A percentile compares a stretch with the other conserved stretches of the same genome.
Conservation (phyloP, 2,797 vertebrate species). For the Glossophaga mutica region DNA sequence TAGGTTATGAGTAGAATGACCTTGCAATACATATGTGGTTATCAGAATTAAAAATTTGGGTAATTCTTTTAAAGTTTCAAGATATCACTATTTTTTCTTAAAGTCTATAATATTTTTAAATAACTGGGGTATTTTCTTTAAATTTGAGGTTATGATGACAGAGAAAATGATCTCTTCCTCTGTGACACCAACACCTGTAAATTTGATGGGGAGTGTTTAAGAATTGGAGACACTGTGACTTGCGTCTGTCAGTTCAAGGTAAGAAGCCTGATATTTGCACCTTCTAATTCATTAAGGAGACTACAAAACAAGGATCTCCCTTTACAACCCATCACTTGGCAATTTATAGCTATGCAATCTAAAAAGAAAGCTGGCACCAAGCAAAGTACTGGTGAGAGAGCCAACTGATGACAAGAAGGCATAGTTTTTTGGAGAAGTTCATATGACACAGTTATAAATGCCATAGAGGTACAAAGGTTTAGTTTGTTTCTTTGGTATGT, state of each 20-base stretch:
- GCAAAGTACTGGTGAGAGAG: slow-evolving; percentile 70
- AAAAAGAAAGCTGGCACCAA: slow-evolving; percentile 72
- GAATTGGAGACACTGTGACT: slow-evolving; percentile 98
- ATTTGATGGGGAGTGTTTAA: slow-evolving; percentile 98
- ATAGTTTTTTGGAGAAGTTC: slow-evolving; percentile 71
- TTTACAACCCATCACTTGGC: slow-evolving; percentile 70
- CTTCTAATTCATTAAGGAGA: slow-evolving; percentile 74
- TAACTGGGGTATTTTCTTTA: slow-evolving; percentile 77
- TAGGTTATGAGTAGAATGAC: background rate
- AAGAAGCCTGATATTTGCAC: slow-evolving; percentile 80
- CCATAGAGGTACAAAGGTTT: slow-evolving; percentile 32
- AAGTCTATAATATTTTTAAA: slow-evolving; percentile 21
- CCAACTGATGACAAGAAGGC: slow-evolving; percentile 79
- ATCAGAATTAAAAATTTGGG: background rate
- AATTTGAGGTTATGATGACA: slow-evolving; percentile 95
- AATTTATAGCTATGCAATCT: slow-evolving; percentile 74
- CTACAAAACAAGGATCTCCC: slow-evolving; percentile 70
- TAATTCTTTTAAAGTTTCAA: slow-evolving; percentile 5
- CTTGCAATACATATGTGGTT: slow-evolving; percentile 21
- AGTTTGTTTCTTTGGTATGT: slow-evolving; percentile 49
- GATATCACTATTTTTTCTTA: background rate
- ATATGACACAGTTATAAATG: slow-evolving; percentile 70
- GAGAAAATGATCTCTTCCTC: slow-evolving; percentile 98
- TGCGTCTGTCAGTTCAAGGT: slow-evolving; percentile 99
- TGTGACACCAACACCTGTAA: slow-evolving; percentile 99